These are phyloP conservation scores for Rachycentron canadum DNA, from an alignment of 2,797 vertebrate genomes.

Conservation along the genomic window DNA sequence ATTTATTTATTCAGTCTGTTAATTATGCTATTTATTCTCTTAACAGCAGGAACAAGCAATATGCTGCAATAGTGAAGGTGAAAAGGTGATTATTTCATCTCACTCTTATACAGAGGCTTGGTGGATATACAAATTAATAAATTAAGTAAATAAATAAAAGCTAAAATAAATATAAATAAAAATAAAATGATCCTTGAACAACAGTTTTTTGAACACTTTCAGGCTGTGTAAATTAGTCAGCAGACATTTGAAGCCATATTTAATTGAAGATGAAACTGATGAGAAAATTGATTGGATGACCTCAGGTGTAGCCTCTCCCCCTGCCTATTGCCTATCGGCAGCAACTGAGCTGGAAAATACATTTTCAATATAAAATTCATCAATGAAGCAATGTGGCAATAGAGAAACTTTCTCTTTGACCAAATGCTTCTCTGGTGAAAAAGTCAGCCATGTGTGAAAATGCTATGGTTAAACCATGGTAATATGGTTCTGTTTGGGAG, in stretches of 20 bases:
- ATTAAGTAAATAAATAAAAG: no score
- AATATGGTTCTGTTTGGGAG: neutral
- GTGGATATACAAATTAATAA: no score
- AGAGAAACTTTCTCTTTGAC: conserved; percentile 3
- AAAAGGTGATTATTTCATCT: neutral
- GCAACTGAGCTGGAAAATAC: conserved; percentile 18
- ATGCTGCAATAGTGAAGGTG: no score
- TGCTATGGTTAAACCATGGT: no score
- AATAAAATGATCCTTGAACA: no score
- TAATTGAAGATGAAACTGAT: conserved; percentile 36
- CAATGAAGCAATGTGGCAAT: neutral
- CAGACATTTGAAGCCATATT: conserved; percentile 20
- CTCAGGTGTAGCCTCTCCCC: neutral
- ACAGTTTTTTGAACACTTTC: neutral
- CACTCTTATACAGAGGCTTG: neutral
- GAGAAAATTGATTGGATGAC: neutral
- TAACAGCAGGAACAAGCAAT: neutral
- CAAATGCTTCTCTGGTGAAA: neutral
- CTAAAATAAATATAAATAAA: no score
- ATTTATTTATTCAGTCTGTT: neutral
- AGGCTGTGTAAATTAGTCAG: neutral
- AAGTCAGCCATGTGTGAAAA: conserved; percentile 15
- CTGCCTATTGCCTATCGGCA: conserved; percentile 1
- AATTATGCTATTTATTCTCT: neutral
- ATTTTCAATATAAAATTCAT: conserved; percentile 36